These are phyloP conservation scores for Anoplopoma fimbria DNA, from an alignment of 2,113 vertebrate genomes.

Conservation along the genomic window DNA sequence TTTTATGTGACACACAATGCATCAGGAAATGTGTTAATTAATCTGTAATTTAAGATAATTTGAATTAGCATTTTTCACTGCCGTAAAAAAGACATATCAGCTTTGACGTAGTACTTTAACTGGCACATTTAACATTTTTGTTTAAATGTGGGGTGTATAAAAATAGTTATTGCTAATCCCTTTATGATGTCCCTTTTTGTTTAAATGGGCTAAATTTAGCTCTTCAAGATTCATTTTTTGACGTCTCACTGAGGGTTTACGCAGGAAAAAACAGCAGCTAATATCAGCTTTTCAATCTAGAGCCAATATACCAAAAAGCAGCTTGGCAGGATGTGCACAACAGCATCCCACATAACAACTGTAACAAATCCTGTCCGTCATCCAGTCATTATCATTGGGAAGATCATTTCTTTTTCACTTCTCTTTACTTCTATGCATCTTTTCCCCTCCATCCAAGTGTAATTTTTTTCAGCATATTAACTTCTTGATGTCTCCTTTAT, in stretches of 20 bases:
- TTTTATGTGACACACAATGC: slow-evolving; percentile 21
- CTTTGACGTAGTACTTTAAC: slow-evolving; percentile 22
- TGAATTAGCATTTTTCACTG: slow-evolving; percentile 17
- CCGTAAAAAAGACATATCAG: slow-evolving; percentile 13
- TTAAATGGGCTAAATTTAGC: slow-evolving; percentile 58
- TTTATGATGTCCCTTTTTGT: slow-evolving; percentile 50
- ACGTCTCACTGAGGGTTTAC: slow-evolving; percentile 1
- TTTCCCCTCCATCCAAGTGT: neutral
- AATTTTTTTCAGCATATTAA: no score
- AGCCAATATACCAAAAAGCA: neutral
- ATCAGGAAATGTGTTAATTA: slow-evolving; percentile 17
- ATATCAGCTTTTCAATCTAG: neutral
- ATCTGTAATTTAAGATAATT: slow-evolving; percentile 22
- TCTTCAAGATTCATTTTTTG: slow-evolving; percentile 25
- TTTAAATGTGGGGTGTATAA: slow-evolving; percentile 53
- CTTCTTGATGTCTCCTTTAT: neutral
- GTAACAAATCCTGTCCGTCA: slow-evolving; percentile 11
- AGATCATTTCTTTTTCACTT: neutral
- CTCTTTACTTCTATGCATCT: neutral
- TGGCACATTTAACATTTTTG: slow-evolving; percentile 63
- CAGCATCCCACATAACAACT: neutral
- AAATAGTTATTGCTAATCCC: slow-evolving; percentile 50
- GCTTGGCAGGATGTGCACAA: neutral
- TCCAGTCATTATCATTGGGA: neutral
- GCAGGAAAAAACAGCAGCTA: neutral